Conservation (phyloP, 2,797 vertebrate genomes). For the Diceros bicornis region DNA sequence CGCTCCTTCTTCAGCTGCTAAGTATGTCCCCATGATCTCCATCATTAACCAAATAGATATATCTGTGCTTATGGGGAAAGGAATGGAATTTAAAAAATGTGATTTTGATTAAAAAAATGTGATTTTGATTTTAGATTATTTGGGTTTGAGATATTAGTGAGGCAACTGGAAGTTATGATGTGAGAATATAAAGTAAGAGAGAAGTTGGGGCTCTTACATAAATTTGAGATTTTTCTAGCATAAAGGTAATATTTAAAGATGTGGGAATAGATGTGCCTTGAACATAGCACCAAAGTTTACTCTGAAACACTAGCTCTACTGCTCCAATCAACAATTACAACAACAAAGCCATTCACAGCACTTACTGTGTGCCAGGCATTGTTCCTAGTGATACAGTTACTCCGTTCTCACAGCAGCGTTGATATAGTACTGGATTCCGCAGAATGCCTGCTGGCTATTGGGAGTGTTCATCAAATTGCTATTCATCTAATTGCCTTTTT, state of each 20-base stretch:
- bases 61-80: background rate
- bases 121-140: background rate
- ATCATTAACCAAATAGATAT: background rate
- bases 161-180: background rate
- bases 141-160: background rate
- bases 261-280: background rate
- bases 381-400: background rate
- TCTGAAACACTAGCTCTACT: background rate
- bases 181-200: background rate
- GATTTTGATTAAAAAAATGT: background rate
- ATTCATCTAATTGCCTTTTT: background rate
- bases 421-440: background rate
- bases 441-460: background rate
- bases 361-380: background rate
- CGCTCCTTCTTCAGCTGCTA: background rate
- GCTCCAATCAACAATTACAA: background rate
- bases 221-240: background rate
- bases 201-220: background rate
- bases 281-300: background rate
- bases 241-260: background rate
- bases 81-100: background rate
- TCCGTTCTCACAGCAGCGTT: background rate
- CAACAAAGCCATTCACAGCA: background rate
- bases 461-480: background rate
- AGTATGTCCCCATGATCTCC: background rate